Percentiles rank a stretch among this genome's conserved stretches.
These are phyloP conservation scores for Plecturocebus donacophilus DNA, from an alignment of 2,113 vertebrate genomes.

Conservation along the genomic window DNA sequence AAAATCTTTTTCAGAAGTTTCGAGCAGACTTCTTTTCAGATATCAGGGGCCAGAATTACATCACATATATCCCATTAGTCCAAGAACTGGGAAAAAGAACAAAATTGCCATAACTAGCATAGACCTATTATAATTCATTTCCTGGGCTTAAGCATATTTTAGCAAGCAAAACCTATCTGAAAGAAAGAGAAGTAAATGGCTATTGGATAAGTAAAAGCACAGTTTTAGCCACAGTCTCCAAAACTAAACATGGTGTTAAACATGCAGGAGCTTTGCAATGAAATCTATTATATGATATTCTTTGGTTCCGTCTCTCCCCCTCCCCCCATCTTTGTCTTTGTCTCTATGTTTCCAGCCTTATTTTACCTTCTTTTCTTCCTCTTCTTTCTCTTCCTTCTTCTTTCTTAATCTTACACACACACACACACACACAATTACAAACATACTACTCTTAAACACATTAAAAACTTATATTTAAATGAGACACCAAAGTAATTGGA, in stretches of 20 bases:
- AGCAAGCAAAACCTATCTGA: neutral
- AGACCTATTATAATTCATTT: neutral
- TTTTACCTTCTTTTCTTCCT: neutral
- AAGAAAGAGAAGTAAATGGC: neutral
- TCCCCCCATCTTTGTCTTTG: neutral
- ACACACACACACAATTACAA: neutral
- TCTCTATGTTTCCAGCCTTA: neutral
- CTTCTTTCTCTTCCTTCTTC: neutral
- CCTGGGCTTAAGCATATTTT: neutral
- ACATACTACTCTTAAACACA: neutral
- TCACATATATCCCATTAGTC: neutral
- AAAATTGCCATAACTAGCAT: neutral
- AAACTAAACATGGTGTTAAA: neutral
- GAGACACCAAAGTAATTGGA: neutral
- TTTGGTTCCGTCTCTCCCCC: neutral
- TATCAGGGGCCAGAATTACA: conserved; percentile 8
- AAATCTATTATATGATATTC: neutral
- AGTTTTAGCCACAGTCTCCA: neutral
- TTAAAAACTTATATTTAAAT: conserved; percentile 8
- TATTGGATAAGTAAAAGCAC: neutral
- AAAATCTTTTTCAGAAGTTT: conserved; percentile 48
- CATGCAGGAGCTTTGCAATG: neutral
- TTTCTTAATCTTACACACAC: neutral
- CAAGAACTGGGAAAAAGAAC: conserved; percentile 12
- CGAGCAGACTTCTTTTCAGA: neutral